These are phyloP conservation scores for Hedya salicella DNA, from an alignment of 2,888 invertebrate genomes.

Conservation along the genomic window DNA sequence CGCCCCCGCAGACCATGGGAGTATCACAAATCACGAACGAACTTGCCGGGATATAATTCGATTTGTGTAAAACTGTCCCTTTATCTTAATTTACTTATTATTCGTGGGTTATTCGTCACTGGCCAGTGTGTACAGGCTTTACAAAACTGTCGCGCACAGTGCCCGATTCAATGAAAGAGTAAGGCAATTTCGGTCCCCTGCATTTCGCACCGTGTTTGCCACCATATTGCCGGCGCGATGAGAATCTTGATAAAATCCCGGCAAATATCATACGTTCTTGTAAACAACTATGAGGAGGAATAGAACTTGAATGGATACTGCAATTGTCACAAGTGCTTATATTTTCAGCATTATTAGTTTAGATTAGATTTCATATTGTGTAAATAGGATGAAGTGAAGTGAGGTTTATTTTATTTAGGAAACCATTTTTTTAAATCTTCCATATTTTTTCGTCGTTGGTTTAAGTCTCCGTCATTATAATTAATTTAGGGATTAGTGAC, in stretches of 20 bases:
- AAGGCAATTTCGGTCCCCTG: slow-evolving; percentile 37
- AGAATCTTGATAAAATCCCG: slow-evolving; percentile 27
- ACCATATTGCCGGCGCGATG: slow-evolving; percentile 24
- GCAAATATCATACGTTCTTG: slow-evolving; percentile 34
- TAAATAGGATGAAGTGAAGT: background rate
- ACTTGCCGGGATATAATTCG: too few relatives aligned
- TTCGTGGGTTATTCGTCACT: too few relatives aligned
- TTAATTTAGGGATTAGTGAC: too few relatives aligned
- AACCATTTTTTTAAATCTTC: too few relatives aligned
- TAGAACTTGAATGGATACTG: slow-evolving; percentile 7
- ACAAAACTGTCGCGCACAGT: slow-evolving; percentile 27
- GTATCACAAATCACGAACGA: too few relatives aligned
- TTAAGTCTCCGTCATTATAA: too few relatives aligned
- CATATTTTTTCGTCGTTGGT: too few relatives aligned
- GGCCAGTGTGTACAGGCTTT: slow-evolving; percentile 9
- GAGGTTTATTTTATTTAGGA: too few relatives aligned
- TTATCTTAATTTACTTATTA: too few relatives aligned
- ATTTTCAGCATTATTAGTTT: background rate
- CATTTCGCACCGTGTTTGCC: slow-evolving; percentile 21
- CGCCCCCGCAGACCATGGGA: too few relatives aligned
- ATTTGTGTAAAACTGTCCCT: too few relatives aligned
- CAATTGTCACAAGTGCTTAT: background rate
- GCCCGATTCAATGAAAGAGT: slow-evolving; percentile 33
- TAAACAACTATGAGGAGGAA: background rate
- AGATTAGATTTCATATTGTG: background rate